Conservation (phyloP, 1,140 invertebrate genomes). For the Oppia nitens region DNA sequence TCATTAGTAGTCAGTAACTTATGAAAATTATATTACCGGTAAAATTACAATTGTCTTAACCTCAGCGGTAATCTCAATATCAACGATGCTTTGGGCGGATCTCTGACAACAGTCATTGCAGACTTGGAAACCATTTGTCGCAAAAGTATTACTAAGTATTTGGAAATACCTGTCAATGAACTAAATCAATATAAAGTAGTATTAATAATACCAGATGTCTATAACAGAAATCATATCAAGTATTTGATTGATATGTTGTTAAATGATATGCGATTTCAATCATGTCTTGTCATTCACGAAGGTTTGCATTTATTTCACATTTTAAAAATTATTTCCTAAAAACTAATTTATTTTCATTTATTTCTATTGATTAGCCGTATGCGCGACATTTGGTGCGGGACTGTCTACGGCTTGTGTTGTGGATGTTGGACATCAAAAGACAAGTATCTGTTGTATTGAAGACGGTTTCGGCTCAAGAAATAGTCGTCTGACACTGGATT, state of each 20-base stretch:
- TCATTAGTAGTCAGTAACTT: neutral
- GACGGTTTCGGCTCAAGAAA: slow-evolving; percentile 81
- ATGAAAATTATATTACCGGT: neutral
- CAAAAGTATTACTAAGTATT: slow-evolving; percentile 50
- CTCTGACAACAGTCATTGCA: slow-evolving; percentile 57
- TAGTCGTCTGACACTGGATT: slow-evolving; percentile 59
- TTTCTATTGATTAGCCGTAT: slow-evolving; percentile 25
- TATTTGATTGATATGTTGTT: slow-evolving; percentile 64
- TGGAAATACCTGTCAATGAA: slow-evolving; percentile 56
- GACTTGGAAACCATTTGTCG: slow-evolving; percentile 64
- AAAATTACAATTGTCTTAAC: neutral
- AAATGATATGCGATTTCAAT: slow-evolving; percentile 63
- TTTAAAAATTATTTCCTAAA: neutral
- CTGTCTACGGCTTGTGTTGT: slow-evolving; percentile 81
- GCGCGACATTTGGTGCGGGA: slow-evolving; percentile 82
- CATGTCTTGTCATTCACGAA: slow-evolving; percentile 74
- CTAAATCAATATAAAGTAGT: slow-evolving; percentile 68
- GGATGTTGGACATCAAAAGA: slow-evolving; percentile 88
- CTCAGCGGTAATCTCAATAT: slow-evolving; percentile 66
- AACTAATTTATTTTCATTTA: neutral
- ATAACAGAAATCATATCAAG: slow-evolving; percentile 66
- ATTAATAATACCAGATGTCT: slow-evolving; percentile 75
- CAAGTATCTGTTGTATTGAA: slow-evolving; percentile 84
- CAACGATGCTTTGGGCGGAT: slow-evolving; percentile 61
- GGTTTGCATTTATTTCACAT: slow-evolving; percentile 23